A percentile compares a stretch with the other conserved stretches of the same genome.
phyloP scores from a whole-genome alignment of 2,797 vertebrate species.

The Melanotaenia pygmaea region DNA sequence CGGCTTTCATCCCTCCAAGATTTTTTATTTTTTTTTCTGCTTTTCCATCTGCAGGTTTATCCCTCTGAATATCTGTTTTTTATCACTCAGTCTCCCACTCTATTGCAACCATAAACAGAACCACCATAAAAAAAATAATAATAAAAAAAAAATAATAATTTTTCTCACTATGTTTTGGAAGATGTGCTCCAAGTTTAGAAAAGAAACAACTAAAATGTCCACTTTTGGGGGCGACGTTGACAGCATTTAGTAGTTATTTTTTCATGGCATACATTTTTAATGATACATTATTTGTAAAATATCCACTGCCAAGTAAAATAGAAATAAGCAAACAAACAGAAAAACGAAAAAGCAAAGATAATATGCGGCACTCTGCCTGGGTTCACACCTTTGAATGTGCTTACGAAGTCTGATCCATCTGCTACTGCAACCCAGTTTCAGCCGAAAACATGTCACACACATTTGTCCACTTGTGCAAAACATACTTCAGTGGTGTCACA shows the following conservation, averaged over 20 bases:
- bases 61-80: conserved; percentile 4
- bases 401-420: not conserved
- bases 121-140: not conserved
- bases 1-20: conserved; percentile 14
- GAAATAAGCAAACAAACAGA: too few relatives aligned
- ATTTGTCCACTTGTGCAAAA: not conserved
- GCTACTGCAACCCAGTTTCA: not conserved
- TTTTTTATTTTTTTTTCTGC: conserved; percentile 25
- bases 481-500: not conserved
- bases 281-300: too few relatives aligned
- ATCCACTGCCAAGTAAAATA: not conserved
- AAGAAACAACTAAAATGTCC: too few relatives aligned
- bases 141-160: not conserved
- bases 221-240: too few relatives aligned
- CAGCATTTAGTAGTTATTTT: too few relatives aligned
- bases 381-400: not conserved
- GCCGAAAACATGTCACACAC: not conserved
- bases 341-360: not conserved
- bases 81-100: not conserved
- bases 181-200: too few relatives aligned
- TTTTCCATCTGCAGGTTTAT: conserved; percentile 16
- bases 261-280: not conserved
- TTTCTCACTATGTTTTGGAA: not conserved
- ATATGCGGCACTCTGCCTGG: not conserved
- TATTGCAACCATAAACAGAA: not conserved